A percentile compares a stretch with the other conserved stretches of the same genome.
Evolutionary conservation across 1,140 invertebrate genomes (phyloP).

Genomic region (Zophobas atratus): DNA sequence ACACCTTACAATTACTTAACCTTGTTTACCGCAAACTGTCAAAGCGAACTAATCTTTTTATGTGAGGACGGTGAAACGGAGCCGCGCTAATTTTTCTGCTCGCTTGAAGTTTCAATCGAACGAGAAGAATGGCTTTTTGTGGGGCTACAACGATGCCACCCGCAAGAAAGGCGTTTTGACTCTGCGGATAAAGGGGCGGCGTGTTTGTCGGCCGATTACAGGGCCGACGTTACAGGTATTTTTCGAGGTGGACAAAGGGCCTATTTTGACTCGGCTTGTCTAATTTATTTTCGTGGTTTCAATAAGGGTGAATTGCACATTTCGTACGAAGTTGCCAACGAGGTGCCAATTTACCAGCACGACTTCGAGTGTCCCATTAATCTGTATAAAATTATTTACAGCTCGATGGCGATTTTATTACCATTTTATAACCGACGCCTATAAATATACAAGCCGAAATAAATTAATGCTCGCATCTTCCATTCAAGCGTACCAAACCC

Average conservation of each 20-base stretch:
- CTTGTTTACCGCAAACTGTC: slow-evolving; percentile 67
- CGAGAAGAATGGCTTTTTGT: slow-evolving; percentile 50
- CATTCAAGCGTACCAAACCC: no score
- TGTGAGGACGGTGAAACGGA: slow-evolving; percentile 40
- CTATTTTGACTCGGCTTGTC: slow-evolving; percentile 56
- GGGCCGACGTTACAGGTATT: slow-evolving; percentile 42
- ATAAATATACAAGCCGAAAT: neutral
- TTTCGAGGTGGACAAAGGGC: slow-evolving; percentile 13
- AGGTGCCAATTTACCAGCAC: neutral
- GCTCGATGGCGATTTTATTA: slow-evolving; percentile 18
- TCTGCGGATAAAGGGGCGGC: slow-evolving; percentile 56
- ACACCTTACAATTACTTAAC: slow-evolving; percentile 64
- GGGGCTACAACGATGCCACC: slow-evolving; percentile 50
- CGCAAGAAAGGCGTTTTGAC: slow-evolving; percentile 54
- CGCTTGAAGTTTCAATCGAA: slow-evolving; percentile 52
- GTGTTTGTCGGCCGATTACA: slow-evolving; percentile 58
- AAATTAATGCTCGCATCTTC: neutral
- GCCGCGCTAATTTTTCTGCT: slow-evolving; percentile 53
- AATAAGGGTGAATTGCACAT: slow-evolving; percentile 15
- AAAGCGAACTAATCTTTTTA: slow-evolving; percentile 66
- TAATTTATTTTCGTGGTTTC: slow-evolving; percentile 55
- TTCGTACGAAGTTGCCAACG: neutral
- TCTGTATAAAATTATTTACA: neutral
- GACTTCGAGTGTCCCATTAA: slow-evolving; percentile 2
- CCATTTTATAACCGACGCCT: neutral